Conservation (phyloP, 2,888 invertebrate species). For the Gortyna flavago region DNA sequence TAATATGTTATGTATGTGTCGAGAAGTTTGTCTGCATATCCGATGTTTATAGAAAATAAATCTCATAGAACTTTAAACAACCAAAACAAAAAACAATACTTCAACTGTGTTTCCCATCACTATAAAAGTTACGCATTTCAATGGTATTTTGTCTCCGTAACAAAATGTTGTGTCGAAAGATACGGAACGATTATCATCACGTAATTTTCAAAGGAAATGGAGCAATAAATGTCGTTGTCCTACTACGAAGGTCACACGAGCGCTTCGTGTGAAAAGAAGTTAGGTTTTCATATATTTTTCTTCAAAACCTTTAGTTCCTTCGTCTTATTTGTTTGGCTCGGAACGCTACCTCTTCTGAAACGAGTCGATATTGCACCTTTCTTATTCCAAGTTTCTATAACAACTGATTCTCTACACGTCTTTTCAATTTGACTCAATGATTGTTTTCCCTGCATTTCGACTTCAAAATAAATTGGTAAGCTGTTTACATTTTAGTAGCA, state of each 20-base stretch:
- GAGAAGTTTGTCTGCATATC: conserved; percentile 46
- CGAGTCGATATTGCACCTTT: conserved; percentile 67
- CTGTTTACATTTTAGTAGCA: conserved; percentile 56
- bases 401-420: conserved; percentile 63
- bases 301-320: conserved; percentile 51
- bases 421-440: conserved; percentile 65
- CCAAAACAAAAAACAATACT: conserved; percentile 37
- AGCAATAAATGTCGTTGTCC: conserved; percentile 56
- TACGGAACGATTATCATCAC: conserved; percentile 53
- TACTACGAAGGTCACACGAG: conserved; percentile 54
- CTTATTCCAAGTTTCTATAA: conserved; percentile 66
- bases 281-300: conserved; percentile 47
- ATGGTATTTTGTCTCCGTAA: conserved; percentile 52
- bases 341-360: conserved; percentile 47
- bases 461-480: conserved; percentile 56
- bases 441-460: conserved; percentile 59
- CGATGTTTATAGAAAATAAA: conserved; percentile 49
- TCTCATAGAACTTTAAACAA: conserved; percentile 31
- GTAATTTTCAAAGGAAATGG: conserved; percentile 55
- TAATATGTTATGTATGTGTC: conserved; percentile 40
- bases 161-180: conserved; percentile 49
- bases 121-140: conserved; percentile 38
- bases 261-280: conserved; percentile 27
- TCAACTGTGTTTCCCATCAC: conserved; percentile 16
- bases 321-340: conserved; percentile 60